Base-by-base conservation (phyloP, 2,113 vertebrate species). In the Silurus meridionalis region DNA sequence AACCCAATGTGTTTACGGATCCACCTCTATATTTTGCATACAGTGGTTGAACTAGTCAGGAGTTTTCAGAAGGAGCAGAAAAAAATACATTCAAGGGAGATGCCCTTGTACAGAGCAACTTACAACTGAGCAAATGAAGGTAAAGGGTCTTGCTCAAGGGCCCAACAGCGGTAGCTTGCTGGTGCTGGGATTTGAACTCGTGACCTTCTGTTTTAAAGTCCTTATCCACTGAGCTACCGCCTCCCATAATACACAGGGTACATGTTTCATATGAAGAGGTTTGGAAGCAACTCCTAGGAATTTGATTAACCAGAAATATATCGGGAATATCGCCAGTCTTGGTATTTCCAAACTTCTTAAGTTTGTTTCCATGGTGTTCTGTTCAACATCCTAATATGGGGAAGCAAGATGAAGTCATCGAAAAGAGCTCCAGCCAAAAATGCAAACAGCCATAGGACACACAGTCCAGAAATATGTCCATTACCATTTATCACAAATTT, bases 401-500 rank as follows among this genome's bases (percentile, higher is more conserved):
- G 25, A n/a, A 80, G 21, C 78, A 21, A 21, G 57, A 80, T 61
- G 78, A 80, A 7, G 78, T 80, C 78, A 80, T 48, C 1, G 19
- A 21, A 37, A 61, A 48, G 57, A 80, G 57, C 57, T 23, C 9
- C 57, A 46, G 78, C 57, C 78, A 80, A 60, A 61, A 37, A 60
- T 6, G 13, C 8, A 58, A 4, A 75, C 48, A 6, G 10, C 25
- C 23, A 77, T 14, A 79, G 55, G 46, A 37, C 25, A 58, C n/a
- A 15, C 7, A 21, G 58, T 61, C 57, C 78, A 80, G 61, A 61
- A 80, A 61, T 48, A 28, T 80, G 57, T 80, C 78, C 37, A 4
- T 80, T 57, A 80, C 28, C 57, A 46, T 80, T 61, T 23, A 80
- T 80, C 78, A 23, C 57, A 61, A 80, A 61, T 61, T 17, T 61